phyloP scores from a whole-genome alignment of 2,888 invertebrate species.

The Petrolisthes cinctipes region DNA sequence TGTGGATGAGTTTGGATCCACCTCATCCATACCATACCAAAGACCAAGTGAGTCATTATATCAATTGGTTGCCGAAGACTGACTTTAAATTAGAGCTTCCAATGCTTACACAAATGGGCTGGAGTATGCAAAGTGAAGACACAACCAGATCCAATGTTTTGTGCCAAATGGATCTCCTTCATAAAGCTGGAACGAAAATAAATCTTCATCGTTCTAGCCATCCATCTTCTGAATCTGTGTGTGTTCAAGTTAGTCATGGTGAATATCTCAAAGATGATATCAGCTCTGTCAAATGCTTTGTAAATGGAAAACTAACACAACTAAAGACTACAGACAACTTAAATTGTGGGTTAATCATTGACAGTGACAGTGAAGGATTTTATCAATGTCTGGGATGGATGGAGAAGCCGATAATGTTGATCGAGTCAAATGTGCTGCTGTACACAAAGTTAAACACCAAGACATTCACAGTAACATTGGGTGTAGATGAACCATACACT shows the following conservation, averaged over 20 bases:
- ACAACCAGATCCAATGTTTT: background rate
- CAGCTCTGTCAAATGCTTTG: slow-evolving; percentile 23
- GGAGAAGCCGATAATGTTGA: background rate
- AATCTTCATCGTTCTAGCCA: no score
- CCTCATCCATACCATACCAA: background rate
- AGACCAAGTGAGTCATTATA: background rate
- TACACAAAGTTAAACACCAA: background rate
- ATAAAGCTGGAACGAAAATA: background rate
- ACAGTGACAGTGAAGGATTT: slow-evolving; percentile 26
- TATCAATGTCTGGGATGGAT: slow-evolving; percentile 48
- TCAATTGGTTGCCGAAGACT: no score
- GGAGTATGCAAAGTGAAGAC: background rate
- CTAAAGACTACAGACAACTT: background rate
- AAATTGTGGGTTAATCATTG: background rate
- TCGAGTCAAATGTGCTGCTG: slow-evolving; percentile 29
- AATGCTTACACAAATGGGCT: background rate
- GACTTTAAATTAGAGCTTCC: no score
- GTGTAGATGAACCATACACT: slow-evolving; percentile 10
- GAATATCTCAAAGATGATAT: background rate
- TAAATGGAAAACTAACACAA: slow-evolving; percentile 24
- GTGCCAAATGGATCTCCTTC: background rate
- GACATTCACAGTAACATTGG: slow-evolving; percentile 35
- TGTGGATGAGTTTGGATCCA: slow-evolving; percentile 36
- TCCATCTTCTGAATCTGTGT: no score
- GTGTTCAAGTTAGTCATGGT: background rate